Evolutionary conservation across 1,140 invertebrate genomes (phyloP), one percentile per base, ranked within the genome.

Genomic region (Adelges cooleyi): DNA sequence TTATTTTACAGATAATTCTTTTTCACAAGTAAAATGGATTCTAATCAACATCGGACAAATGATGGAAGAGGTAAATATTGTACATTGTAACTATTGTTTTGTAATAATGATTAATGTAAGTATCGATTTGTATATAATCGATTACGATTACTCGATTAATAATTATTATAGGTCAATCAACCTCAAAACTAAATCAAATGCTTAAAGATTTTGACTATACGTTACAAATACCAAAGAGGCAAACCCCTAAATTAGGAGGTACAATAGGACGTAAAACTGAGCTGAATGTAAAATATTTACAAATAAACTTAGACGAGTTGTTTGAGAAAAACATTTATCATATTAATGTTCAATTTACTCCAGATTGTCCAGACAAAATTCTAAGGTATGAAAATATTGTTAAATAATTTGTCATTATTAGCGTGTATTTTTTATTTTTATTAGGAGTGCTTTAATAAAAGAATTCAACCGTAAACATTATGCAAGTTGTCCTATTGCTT

Each of bases 281-380:
- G 29, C 75, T 84, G 0, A 74, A 77, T 66, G 77, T 78, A 0
- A 86, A 86, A 69, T 80, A 84, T 76, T 71, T 84, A 10, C 22
- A 69, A 23, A 69, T 85, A 0, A 70, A 73, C n/a, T 71, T 85
- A 0, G 71, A 74, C 44, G 78, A 80, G 27, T 73, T 78, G 10
- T 29, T 71, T 3, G 67, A 44, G 0, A 49, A 25, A 6, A 76
- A 17, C 46, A 13, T 78, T 1, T 73, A 75, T 33, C 81, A 82
- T 68, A 82, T 82, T 65, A 80, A 82, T 69, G 75, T 82, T 0
- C 56, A 65, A 13, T 74, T 83, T 22, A 71, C 70, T 2, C 80
- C 80, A 0, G 77, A 80, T 38, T 74, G 71, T 0, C 79, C 80
- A 5, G 80, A 77, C 66, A 75, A 74, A 65, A 71, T 79, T 20